Evolutionary conservation across 2,113 vertebrate genomes (phyloP).

Genomic region (Callipepla squamata): DNA sequence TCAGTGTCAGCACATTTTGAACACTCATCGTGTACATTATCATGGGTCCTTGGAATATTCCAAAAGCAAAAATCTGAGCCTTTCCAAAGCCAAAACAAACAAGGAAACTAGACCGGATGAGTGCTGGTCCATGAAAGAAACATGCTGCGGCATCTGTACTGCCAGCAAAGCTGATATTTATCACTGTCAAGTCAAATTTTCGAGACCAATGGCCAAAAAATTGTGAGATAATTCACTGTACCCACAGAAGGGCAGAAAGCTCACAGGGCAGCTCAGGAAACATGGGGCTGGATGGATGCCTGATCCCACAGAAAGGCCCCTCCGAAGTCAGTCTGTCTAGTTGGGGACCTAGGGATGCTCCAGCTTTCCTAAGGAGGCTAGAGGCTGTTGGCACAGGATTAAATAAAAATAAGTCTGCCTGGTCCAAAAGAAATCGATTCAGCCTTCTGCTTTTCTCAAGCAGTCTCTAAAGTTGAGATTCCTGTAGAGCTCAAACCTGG

Average conservation of each 20-base stretch:
- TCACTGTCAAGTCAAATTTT: not conserved
- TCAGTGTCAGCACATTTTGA: not conserved
- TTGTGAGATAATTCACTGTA: constrained; percentile 31
- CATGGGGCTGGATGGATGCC: not conserved
- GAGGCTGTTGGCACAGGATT: not conserved
- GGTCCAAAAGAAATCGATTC: not conserved
- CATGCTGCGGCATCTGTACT: not conserved
- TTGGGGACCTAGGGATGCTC: not conserved
- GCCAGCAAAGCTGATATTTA: not conserved
- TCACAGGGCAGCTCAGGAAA: not conserved
- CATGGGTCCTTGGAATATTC: not conserved
- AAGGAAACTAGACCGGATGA: not conserved
- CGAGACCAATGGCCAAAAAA: not conserved
- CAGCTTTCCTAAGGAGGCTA: not conserved
- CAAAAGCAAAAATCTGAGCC: constrained; percentile 19
- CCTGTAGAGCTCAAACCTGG: not conserved
- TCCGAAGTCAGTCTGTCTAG: not conserved
- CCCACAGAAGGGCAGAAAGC: not conserved
- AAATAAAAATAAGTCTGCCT: too few species aligned
- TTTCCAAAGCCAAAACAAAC: constrained; percentile 49
- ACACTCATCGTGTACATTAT: not conserved
- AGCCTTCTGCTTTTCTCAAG: not conserved
- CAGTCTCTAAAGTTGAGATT: not conserved
- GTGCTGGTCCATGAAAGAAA: not conserved
- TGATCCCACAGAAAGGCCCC: not conserved